phyloP scores from a whole-genome alignment of 2,113 vertebrate species.

The Scytalopus superciliaris region DNA sequence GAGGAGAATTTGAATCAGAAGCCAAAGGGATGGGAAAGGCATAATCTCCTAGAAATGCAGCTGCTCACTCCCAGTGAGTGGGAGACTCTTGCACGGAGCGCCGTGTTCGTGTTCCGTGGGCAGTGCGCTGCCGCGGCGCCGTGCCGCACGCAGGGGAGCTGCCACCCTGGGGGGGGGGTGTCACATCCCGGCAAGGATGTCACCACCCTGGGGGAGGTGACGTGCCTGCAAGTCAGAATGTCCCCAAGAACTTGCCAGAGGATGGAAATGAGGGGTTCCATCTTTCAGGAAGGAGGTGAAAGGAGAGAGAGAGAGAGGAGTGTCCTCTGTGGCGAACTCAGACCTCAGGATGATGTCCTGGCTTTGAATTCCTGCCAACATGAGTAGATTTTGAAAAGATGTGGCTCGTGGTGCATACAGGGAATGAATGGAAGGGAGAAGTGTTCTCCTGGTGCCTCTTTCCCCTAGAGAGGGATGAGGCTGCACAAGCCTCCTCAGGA shows the following conservation, averaged over 20 bases:
- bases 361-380: not conserved
- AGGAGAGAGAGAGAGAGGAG: not conserved
- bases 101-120: constrained; percentile 5
- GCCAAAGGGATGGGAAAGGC: constrained; percentile 25
- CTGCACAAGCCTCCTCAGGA: not conserved
- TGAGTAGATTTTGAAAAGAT: accelerated
- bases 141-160: not conserved
- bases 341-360: not conserved
- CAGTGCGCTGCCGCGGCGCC: constrained; percentile 10
- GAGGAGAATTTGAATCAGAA: constrained; percentile 54
- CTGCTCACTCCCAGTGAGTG: constrained; percentile 60
- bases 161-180: constrained; percentile 37
- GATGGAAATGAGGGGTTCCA: not conserved
- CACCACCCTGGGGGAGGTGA: too few relatives aligned
- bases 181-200: too few relatives aligned
- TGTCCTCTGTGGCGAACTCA: not conserved
- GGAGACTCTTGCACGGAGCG: constrained; percentile 47
- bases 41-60: constrained; percentile 37
- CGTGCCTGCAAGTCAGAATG: constrained; percentile 5
- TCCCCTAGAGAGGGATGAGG: not conserved
- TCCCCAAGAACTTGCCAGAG: not conserved
- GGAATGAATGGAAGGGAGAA: not conserved
- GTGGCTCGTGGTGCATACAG: not conserved
- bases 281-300: not conserved
- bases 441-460: not conserved